Evolutionary conservation across 1,140 invertebrate genomes (phyloP), one percentile per base, ranked within the genome.

Genomic region (Pararge aegeria): DNA sequence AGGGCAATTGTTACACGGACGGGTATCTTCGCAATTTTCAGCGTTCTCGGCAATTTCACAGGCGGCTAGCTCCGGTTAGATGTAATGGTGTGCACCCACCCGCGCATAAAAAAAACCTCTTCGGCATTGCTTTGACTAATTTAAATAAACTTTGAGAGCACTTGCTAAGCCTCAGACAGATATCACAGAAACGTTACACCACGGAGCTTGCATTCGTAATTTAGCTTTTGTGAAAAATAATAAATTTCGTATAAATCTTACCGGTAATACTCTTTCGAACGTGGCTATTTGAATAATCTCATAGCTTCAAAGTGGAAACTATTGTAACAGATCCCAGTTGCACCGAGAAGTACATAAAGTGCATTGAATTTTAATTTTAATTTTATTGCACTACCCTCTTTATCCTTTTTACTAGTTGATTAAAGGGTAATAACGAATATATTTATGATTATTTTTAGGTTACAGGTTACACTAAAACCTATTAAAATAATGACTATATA

Each of bases 21-120:
- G 19, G 59, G 60, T 68, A 66, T 68, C 69, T 65, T 67, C 24
- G 65, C 62, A 72, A 68, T 68, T 69, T 68, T 72, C 61, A 65
- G 66, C 38, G 38, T 42, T 68, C 61, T 48, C 58, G 56, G 64
- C 66, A 73, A 73, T 73, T 69, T 69, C 64, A 69, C 63, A 69
- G 66, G 55, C 64, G 63, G 69, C 19, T 62, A 59, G 42, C 34
- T 56, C 37, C 58, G 46, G 38, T 59, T 18, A 58, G 34, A 50
- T 54, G 53, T 48, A 70, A 73, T 66, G 48, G 65, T 42, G 38
- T 42, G 38, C 15, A 18, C 5, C 13, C 38, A 42, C 13, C 38
- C 38, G 15, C 38, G 13, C 54, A 55, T 21, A 20, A 34, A 61
- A 48, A 16, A 51, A 24, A 21, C 24, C 24, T 24, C 50, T 46